These are phyloP conservation scores for Scelioninae gen. 1 DNA, from an alignment of 2,888 invertebrate genomes.

Conservation along the genomic window DNA sequence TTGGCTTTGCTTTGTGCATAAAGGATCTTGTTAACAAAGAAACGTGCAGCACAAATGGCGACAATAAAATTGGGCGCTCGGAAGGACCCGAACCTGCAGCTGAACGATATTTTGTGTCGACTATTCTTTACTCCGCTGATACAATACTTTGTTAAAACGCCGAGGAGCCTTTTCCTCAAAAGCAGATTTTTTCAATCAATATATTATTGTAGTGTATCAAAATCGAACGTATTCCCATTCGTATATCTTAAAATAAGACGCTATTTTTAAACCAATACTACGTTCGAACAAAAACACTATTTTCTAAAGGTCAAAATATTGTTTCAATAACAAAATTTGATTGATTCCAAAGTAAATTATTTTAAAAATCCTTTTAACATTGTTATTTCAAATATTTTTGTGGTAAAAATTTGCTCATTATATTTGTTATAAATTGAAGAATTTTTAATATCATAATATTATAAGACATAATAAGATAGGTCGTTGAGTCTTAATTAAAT, in stretches of 20 bases:
- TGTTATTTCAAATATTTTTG: too few relatives aligned
- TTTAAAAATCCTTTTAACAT: too few relatives aligned
- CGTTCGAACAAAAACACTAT: too few relatives aligned
- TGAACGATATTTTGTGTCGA: constrained; percentile 36
- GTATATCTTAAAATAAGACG: constrained; percentile 12
- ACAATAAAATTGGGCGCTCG: constrained; percentile 46
- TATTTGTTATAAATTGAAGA: too few relatives aligned
- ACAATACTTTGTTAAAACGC: constrained; percentile 41
- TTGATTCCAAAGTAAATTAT: too few relatives aligned
- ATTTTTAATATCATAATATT: too few relatives aligned
- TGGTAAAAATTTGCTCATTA: too few relatives aligned
- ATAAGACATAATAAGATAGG: neutral
- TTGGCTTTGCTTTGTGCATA: constrained; percentile 22
- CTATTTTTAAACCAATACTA: neutral
- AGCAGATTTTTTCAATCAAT: constrained; percentile 53
- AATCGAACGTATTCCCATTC: constrained; percentile 1
- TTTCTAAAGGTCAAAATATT: too few relatives aligned
- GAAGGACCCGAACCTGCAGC: constrained; percentile 45
- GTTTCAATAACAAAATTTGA: too few relatives aligned
- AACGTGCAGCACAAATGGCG: constrained; percentile 48
- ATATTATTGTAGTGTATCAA: constrained; percentile 20
- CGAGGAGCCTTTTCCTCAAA: constrained; percentile 32
- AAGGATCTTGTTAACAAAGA: constrained; percentile 45
- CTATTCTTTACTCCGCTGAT: constrained; percentile 34
- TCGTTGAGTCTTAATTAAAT: constrained; percentile 15